Evolutionary conservation across 1,140 invertebrate genomes (phyloP).

Genomic region (Elymnias hypermnestra): DNA sequence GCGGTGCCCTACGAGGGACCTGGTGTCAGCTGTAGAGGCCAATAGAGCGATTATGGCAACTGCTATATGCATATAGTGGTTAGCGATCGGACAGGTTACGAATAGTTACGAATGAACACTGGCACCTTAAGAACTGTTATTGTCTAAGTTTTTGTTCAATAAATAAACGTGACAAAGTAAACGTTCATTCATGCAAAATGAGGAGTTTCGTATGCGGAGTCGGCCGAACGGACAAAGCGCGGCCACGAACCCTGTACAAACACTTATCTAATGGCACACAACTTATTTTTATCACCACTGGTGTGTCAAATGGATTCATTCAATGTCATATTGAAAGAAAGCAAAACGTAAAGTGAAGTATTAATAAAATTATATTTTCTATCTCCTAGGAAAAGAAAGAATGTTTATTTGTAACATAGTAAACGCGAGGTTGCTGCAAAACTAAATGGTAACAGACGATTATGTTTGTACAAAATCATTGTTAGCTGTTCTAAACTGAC

Average conservation of each 20-base stretch:
- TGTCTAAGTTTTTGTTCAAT: slow-evolving; percentile 29
- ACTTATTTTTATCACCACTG: slow-evolving; percentile 16
- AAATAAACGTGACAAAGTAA: slow-evolving; percentile 21
- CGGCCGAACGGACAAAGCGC: slow-evolving; percentile 10
- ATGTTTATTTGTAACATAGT: too few species aligned
- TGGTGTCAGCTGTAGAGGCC: too few species aligned
- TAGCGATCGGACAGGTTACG: slow-evolving; percentile 27
- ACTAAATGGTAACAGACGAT: slow-evolving; percentile 3
- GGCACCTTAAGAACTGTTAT: slow-evolving; percentile 49
- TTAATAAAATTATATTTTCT: too few species aligned
- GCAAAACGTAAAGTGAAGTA: too few species aligned
- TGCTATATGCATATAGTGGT: too few species aligned
- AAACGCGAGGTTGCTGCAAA: background rate
- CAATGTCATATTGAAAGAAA: too few species aligned
- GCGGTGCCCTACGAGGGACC: too few species aligned
- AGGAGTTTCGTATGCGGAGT: slow-evolving; percentile 17
- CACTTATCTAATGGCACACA: slow-evolving; percentile 37
- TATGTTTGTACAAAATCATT: background rate
- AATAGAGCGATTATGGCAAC: too few species aligned
- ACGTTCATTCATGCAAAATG: slow-evolving; percentile 11
- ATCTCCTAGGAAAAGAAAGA: too few species aligned
- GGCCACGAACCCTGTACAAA: slow-evolving; percentile 31
- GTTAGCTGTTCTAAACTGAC: too few species aligned
- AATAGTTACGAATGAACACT: slow-evolving; percentile 39
- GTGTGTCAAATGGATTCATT: slow-evolving; percentile 12